Conservation (phyloP, 2,113 vertebrate genomes). For the Pristiophorus japonicus region DNA sequence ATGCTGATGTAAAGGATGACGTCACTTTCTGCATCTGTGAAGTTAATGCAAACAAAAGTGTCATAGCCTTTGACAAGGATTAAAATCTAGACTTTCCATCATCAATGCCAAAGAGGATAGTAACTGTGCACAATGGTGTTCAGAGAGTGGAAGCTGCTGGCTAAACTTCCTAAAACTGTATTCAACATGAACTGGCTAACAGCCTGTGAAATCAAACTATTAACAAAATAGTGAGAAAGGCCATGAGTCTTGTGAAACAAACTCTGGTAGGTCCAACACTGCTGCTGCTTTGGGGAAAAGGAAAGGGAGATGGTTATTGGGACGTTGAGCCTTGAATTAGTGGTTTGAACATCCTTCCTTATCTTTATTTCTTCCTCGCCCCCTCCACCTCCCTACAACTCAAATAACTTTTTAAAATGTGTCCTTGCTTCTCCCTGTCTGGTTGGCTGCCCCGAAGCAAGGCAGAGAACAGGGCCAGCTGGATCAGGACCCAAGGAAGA, state of each 20-base stretch:
- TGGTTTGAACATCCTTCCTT: background rate
- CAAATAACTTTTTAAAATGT: background rate
- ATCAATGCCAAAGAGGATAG: conserved; percentile 69
- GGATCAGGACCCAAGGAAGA: background rate
- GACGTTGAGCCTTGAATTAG: background rate
- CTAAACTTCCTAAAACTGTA: conserved; percentile 56
- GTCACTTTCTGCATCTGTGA: conserved; percentile 71
- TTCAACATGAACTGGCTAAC: conserved; percentile 76
- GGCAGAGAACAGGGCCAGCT: background rate
- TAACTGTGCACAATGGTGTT: conserved; percentile 67
- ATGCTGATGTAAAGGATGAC: conserved; percentile 63
- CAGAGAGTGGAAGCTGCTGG: conserved; percentile 66
- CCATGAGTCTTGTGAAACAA: background rate
- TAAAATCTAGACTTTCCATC: conserved; percentile 73
- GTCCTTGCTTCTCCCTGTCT: background rate
- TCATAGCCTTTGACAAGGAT: conserved; percentile 75
- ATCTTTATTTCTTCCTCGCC: background rate
- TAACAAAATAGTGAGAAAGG: conserved; percentile 58
- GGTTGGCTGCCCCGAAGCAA: background rate
- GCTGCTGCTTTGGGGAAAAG: background rate
- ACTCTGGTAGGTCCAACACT: background rate
- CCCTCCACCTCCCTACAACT: background rate
- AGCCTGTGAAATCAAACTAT: conserved; percentile 72
- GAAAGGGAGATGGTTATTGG: background rate
- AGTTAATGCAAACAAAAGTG: conserved; percentile 73